phyloP scores from a whole-genome alignment of 2,888 invertebrate species.

The Watsonalla cultraria region DNA sequence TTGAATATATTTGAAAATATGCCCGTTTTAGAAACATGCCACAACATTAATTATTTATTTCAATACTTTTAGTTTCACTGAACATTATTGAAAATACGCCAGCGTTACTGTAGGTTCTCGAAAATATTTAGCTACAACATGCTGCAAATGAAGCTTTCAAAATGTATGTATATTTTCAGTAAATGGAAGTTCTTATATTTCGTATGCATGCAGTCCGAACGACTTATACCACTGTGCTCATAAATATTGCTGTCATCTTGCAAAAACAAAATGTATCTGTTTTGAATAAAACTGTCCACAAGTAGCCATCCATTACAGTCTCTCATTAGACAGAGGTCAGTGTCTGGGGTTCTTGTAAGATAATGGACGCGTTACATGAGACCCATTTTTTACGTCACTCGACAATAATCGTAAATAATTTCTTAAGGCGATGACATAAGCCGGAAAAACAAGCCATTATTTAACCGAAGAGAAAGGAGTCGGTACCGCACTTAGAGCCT shows the following conservation, averaged over 20 bases:
- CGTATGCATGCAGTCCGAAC: no score
- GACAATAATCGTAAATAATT: conserved; percentile 20
- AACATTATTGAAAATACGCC: no score
- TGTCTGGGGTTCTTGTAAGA: conserved; percentile 10
- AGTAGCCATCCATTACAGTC: neutral
- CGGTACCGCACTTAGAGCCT: neutral
- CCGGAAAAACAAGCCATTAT: conserved; percentile 17
- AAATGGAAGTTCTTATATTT: no score
- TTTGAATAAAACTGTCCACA: neutral
- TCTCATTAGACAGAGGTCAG: conserved; percentile 16
- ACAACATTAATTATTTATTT: no score
- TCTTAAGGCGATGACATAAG: conserved; percentile 8
- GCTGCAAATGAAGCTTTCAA: no score
- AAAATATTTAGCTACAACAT: no score
- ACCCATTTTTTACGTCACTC: conserved; percentile 16
- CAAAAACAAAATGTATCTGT: neutral
- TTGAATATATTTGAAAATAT: no score
- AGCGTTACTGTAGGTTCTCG: no score
- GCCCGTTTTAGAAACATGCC: no score
- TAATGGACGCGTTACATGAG: conserved; percentile 14
- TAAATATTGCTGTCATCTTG: conserved; percentile 3
- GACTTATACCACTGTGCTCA: neutral
- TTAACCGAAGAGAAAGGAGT: conserved; percentile 5
- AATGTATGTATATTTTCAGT: no score
- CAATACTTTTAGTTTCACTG: no score